phyloP scores from a whole-genome alignment of 2,797 vertebrate species.

The Rhinella marina region DNA sequence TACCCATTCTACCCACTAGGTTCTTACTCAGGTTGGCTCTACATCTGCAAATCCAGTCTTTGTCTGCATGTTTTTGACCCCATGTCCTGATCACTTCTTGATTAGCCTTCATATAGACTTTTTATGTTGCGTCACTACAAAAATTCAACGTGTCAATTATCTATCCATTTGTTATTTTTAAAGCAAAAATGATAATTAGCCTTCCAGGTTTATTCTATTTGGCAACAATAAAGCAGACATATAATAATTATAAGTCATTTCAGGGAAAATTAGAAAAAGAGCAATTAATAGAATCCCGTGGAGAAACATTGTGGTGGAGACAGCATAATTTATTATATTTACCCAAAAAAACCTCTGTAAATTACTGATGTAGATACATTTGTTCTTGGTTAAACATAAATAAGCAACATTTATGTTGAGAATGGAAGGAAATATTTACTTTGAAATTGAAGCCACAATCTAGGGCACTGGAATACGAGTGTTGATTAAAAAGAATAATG shows the following conservation, averaged over 20 bases:
- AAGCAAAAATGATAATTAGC: conserved; percentile 81
- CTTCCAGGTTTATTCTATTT: conserved; percentile 80
- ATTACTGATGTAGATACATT: conserved; percentile 44
- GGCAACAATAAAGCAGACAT: conserved; percentile 83
- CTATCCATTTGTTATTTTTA: conserved; percentile 81
- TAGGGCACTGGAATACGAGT: neutral
- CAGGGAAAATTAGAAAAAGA: conserved; percentile 82
- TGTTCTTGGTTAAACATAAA: conserved; percentile 66
- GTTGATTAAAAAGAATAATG: neutral
- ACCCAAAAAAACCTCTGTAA: conserved; percentile 65
- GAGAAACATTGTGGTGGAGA: conserved; percentile 81
- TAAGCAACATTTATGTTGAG: conserved; percentile 27
- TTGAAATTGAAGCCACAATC: neutral
- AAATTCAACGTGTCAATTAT: conserved; percentile 77
- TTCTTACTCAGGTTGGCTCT: neutral
- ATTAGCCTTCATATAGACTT: conserved; percentile 72
- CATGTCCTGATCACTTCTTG: conserved; percentile 69
- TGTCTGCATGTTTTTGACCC: neutral
- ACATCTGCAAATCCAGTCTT: neutral
- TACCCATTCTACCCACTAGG: neutral
- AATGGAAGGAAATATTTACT: conserved; percentile 20
- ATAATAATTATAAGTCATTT: conserved; percentile 88
- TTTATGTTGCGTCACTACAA: conserved; percentile 77
- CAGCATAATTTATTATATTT: conserved; percentile 81
- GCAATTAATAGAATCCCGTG: conserved; percentile 85